These are phyloP conservation scores for Zaprionus vittiger DNA, from an alignment of 1,140 invertebrate genomes.

Conservation along the genomic window DNA sequence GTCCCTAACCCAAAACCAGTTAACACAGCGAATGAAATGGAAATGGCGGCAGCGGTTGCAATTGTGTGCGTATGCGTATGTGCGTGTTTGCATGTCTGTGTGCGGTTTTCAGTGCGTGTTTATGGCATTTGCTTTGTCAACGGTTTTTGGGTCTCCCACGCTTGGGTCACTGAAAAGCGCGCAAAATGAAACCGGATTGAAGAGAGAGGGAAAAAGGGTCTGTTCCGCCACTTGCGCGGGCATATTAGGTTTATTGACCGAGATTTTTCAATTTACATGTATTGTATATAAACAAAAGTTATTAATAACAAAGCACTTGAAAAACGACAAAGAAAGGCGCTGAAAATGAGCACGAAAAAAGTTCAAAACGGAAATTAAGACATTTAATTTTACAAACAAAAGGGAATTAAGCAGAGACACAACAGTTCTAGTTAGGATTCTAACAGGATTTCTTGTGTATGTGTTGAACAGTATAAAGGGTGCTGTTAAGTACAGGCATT, in stretches of 20 bases:
- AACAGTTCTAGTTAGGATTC: not conserved
- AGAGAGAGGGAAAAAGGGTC: not conserved
- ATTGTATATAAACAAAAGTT: conserved; percentile 47
- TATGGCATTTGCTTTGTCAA: conserved; percentile 51
- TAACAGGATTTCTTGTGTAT: not conserved
- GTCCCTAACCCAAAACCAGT: conserved; percentile 20
- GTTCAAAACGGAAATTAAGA: not conserved
- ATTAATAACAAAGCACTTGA: conserved; percentile 40
- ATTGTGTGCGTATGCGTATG: conserved; percentile 2
- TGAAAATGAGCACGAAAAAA: conserved; percentile 13
- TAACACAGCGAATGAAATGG: conserved; percentile 35
- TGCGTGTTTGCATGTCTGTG: conserved; percentile 9
- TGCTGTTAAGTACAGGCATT: too few relatives aligned
- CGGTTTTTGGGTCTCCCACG: conserved; percentile 35
- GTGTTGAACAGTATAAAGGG: too few relatives aligned
- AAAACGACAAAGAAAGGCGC: not conserved
- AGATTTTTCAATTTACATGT: conserved; percentile 66
- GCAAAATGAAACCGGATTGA: not conserved
- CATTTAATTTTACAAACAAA: not conserved
- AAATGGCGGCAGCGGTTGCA: conserved; percentile 35
- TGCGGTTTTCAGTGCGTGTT: conserved; percentile 30
- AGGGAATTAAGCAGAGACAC: not conserved
- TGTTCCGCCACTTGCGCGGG: conserved; percentile 1
- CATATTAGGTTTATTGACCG: conserved; percentile 65
- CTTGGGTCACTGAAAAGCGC: conserved; percentile 16